Evolutionary conservation across 2,797 vertebrate genomes (phyloP), one percentile per base, ranked within the genome.

Genomic region (Diplodus sargus): DNA sequence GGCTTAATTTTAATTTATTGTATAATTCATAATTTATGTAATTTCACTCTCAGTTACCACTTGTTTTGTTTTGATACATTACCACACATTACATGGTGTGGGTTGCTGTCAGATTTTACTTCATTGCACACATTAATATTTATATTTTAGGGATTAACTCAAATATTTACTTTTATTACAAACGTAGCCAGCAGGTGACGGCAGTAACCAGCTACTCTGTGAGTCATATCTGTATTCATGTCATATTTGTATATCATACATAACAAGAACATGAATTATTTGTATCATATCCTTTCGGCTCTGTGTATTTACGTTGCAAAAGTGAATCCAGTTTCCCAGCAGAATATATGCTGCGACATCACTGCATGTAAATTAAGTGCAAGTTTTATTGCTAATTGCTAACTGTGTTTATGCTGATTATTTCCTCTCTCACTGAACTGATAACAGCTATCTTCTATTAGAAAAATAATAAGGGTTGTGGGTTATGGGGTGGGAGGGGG

Each of bases 331-430:
- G 39, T 39, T 65, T 63, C 28, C 54, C 25, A 48, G 56, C 28
- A 78, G 39, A 81, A 66, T 59, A 61, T 59, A 51, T 4, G 30
- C 47, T 47, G 20, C 25, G 58, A 53, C 53, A 79, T 17, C 15
- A 25, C 65, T 14, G 70, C 68, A 83, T 87, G 61, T 74, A 84
- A 86, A 89, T 89, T 58, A 86, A 83, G 74, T 8, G 6, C 86
- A 88, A 70, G 58, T 82, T 86, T 90, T 88, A 79, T 79, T 89
- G 80, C 79, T 87, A 89, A 88, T 85, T 90, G 83, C 86, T 82
- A 86, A 89, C 83, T 81, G 78, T 90, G 83, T 93, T 93, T 91
- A 87, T 83, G 82, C 83, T 92, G 88, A 90, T 89, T 90, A 85
- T 77, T 82, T 87, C 88, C 78, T 81, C 80, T 86, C 83, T 91